phyloP scores from a whole-genome alignment of 1,140 invertebrate genomes.

The Popillia japonica region DNA sequence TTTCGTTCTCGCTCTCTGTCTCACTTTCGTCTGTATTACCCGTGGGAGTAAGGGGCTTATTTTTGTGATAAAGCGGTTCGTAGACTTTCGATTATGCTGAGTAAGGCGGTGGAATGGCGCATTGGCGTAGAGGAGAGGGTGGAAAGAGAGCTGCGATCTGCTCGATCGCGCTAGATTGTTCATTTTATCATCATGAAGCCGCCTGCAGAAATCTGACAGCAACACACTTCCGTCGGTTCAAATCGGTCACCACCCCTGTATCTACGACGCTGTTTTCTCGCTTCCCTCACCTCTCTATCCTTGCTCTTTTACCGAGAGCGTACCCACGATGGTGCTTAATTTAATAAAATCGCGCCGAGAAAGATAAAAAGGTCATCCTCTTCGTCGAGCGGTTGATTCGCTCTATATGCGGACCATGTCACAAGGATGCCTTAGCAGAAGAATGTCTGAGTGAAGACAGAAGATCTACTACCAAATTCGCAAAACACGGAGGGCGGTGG shows the following conservation, averaged over 20 bases:
- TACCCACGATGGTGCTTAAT: slow-evolving; percentile 15
- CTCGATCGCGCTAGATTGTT: background rate
- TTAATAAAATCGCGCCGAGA: slow-evolving; percentile 31
- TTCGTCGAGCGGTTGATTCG: slow-evolving; percentile 24
- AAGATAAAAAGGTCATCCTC: slow-evolving; percentile 29
- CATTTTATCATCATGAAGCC: background rate
- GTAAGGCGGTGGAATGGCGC: background rate
- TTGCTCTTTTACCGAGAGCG: background rate
- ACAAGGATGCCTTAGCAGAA: background rate
- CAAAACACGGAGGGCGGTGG: background rate
- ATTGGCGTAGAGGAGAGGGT: background rate
- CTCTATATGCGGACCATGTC: slow-evolving; percentile 23
- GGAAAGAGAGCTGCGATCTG: background rate
- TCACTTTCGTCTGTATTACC: background rate
- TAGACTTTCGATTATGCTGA: slow-evolving; percentile 10
- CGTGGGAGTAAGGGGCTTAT: background rate
- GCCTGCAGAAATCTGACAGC: background rate
- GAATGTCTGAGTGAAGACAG: background rate
- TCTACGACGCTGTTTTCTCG: background rate
- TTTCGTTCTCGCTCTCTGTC: background rate
- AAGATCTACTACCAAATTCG: background rate
- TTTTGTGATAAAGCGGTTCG: slow-evolving; percentile 23
- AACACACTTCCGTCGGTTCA: background rate
- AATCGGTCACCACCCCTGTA: background rate
- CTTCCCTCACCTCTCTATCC: background rate